Conservation (phyloP, 2,888 invertebrate genomes). For the Urechis unicinctus region DNA sequence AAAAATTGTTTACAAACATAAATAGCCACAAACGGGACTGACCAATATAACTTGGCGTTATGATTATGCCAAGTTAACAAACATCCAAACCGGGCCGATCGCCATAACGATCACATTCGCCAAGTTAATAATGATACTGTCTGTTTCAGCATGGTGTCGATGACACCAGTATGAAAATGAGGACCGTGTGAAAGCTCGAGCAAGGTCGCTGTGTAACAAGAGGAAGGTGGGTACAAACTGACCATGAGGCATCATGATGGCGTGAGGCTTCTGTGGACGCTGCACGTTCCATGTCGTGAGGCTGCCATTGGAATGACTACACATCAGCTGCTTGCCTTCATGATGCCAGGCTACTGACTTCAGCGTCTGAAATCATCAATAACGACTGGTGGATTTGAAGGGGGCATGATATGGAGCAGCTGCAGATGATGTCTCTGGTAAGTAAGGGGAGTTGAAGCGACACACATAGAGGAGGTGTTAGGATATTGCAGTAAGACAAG, state of each 20-base stretch:
- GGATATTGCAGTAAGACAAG: neutral
- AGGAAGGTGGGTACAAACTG: slow-evolving; percentile 51
- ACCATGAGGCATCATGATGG: slow-evolving; percentile 88
- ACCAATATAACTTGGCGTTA: no score
- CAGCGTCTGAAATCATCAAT: slow-evolving; percentile 52
- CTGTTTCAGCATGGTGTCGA: no score
- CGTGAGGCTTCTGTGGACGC: slow-evolving; percentile 69
- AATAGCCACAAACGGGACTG: no score
- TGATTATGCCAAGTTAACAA: no score
- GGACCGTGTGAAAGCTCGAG: no score
- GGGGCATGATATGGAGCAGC: neutral
- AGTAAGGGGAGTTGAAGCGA: neutral
- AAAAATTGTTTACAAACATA: no score
- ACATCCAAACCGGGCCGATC: no score
- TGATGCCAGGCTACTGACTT: slow-evolving; percentile 92
- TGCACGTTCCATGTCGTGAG: slow-evolving; percentile 87
- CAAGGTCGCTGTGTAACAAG: no score
- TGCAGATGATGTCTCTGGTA: neutral
- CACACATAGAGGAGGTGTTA: neutral
- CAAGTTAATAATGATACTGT: no score
- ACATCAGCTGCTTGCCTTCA: slow-evolving; percentile 96
- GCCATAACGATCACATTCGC: no score
- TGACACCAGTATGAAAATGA: no score
- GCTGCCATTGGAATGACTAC: slow-evolving; percentile 87
- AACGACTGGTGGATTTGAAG: neutral